Conservation (phyloP, 2,113 vertebrate species). For the Callocephalon fimbriatum region DNA sequence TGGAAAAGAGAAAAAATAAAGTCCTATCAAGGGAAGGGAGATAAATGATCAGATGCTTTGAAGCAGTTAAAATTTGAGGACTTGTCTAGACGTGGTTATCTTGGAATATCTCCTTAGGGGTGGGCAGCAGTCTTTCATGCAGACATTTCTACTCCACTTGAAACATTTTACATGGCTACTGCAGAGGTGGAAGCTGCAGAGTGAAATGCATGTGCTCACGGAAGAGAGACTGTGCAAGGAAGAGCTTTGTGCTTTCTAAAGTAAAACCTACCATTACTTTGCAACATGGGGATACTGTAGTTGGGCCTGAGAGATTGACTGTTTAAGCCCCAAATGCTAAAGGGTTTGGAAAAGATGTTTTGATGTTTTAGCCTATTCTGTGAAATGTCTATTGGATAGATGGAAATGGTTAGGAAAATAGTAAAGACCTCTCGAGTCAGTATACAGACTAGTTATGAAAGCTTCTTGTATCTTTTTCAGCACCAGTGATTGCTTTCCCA, state of each 20-base stretch:
- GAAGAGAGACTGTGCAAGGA: background rate
- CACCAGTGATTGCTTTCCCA: background rate
- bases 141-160: background rate
- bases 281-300: fast-evolving
- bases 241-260: background rate
- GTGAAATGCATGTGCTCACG: fast-evolving
- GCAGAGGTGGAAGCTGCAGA: background rate
- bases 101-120: background rate
- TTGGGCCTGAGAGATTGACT: background rate
- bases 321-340: background rate
- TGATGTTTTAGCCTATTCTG: background rate
- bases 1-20: background rate
- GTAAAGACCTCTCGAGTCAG: background rate
- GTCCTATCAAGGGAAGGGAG: background rate
- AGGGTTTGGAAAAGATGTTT: background rate
- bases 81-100: background rate
- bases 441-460: background rate
- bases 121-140: background rate
- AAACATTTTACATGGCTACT: background rate
- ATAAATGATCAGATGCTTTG: background rate
- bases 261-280: background rate
- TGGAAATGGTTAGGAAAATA: background rate
- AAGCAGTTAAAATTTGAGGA: background rate
- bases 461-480: background rate
- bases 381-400: background rate